These are phyloP conservation scores for Torymus tubicola DNA, from an alignment of 2,888 invertebrate species.

Conservation along the genomic window DNA sequence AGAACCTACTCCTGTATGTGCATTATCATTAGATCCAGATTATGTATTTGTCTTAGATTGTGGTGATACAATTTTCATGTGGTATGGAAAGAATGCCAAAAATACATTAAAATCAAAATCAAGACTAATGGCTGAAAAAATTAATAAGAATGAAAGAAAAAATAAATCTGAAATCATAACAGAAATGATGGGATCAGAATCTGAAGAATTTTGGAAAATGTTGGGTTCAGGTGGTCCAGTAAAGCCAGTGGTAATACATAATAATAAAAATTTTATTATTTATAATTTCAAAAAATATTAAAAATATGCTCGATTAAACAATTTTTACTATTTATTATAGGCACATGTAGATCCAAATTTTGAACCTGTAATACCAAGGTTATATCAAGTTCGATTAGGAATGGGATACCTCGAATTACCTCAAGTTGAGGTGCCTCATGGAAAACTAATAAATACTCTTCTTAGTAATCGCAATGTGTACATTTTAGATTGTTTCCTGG, in stretches of 20 bases:
- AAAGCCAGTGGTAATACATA: constrained; percentile 70
- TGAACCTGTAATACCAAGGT: constrained; percentile 82
- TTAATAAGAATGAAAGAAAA: constrained; percentile 98
- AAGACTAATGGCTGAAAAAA: constrained; percentile 96
- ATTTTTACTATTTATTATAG: constrained; percentile 71
- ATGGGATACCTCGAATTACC: constrained; percentile 99
- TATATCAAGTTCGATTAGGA: constrained; percentile 97
- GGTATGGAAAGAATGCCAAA: constrained; percentile 92
- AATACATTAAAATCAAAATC: constrained; percentile 93
- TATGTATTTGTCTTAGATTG: constrained; percentile 95
- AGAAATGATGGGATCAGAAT: constrained; percentile 89
- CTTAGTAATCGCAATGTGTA: constrained; percentile 96
- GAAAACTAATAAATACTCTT: constrained; percentile 85
- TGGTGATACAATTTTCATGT: constrained; percentile 91
- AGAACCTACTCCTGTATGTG: constrained; percentile 88
- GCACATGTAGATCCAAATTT: constrained; percentile 86
- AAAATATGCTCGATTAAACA: too few relatives aligned
- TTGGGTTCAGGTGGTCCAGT: constrained; percentile 78
- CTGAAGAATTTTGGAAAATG: constrained; percentile 89
- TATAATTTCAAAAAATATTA: background rate
- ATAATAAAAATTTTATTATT: constrained; percentile 13
- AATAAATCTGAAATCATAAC: constrained; percentile 93
- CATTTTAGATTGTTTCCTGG: constrained; percentile 94
- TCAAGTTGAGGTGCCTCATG: constrained; percentile 89
- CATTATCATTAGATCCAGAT: constrained; percentile 89